phyloP scores from a whole-genome alignment of 2,888 invertebrate species.

The Zhuqinia jingwanae region DNA sequence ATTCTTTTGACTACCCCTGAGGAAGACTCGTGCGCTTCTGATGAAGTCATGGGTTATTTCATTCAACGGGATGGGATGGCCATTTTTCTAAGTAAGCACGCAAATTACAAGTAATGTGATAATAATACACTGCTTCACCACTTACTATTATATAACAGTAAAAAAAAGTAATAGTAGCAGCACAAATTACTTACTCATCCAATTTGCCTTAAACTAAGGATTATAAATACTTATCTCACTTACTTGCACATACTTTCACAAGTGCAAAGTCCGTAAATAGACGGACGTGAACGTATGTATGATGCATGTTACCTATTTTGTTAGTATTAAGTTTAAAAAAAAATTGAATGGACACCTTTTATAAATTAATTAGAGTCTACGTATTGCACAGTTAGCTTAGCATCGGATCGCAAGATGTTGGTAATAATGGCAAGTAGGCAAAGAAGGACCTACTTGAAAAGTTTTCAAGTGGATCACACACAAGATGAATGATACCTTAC shows the following conservation, averaged over 20 bases:
- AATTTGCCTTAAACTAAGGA: no score
- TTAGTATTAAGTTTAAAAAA: no score
- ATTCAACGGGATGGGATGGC: constrained; percentile 61
- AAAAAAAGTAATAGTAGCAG: neutral
- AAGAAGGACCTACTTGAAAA: neutral
- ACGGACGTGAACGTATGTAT: no score
- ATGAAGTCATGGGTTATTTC: constrained; percentile 69
- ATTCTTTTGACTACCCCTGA: constrained; percentile 54
- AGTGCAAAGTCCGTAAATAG: no score
- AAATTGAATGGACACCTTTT: constrained; percentile 39
- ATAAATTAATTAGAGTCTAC: constrained; percentile 66
- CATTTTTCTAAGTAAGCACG: constrained; percentile 59
- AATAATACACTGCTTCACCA: no score
- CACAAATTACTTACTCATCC: constrained; percentile 15
- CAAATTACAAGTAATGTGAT: no score
- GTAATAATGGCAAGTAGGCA: neutral
- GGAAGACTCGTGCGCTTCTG: constrained; percentile 20
- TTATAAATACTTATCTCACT: neutral
- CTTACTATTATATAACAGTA: no score
- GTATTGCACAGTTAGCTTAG: neutral
- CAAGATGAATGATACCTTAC: neutral
- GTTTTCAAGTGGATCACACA: neutral
- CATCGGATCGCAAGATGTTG: neutral
- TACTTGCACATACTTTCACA: neutral
- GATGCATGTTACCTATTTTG: neutral